Conservation (phyloP, 2,888 invertebrate species). For the Nemotelus pantherinus region DNA sequence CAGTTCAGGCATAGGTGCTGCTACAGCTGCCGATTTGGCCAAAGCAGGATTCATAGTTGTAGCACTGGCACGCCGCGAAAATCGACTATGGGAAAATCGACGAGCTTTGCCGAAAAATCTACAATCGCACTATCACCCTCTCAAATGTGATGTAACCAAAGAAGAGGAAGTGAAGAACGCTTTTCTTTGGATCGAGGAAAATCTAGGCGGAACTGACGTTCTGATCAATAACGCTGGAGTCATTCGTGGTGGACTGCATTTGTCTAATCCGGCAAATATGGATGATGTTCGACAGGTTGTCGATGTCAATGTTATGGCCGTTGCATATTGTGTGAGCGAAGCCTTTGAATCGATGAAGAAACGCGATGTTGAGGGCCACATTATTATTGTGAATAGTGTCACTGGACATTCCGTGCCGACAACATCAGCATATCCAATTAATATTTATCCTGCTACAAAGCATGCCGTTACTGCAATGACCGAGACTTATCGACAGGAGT, state of each 20-base stretch:
- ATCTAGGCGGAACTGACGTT: constrained; percentile 68
- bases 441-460: constrained; percentile 61
- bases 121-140: constrained; percentile 56
- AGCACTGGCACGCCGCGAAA: constrained; percentile 67
- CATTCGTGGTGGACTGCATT: constrained; percentile 48
- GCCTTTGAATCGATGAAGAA: constrained; percentile 65
- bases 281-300: constrained; percentile 59
- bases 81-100: constrained; percentile 58
- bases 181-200: constrained; percentile 66
- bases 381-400: constrained; percentile 65
- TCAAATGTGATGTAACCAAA: constrained; percentile 65
- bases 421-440: constrained; percentile 50
- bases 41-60: constrained; percentile 68
- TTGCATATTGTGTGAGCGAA: constrained; percentile 63
- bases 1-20: constrained; percentile 71
- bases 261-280: constrained; percentile 51
- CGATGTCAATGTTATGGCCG: constrained; percentile 65
- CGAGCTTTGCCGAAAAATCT: constrained; percentile 53
- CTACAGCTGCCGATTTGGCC: constrained; percentile 64
- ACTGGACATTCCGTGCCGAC: constrained; percentile 55
- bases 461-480: constrained; percentile 61
- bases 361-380: constrained; percentile 62
- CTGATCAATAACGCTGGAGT: constrained; percentile 70
- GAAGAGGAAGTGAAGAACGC: constrained; percentile 68
- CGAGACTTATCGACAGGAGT: constrained; percentile 62